phyloP scores from a whole-genome alignment of 2,888 invertebrate species.

The Drosophila ustulata region DNA sequence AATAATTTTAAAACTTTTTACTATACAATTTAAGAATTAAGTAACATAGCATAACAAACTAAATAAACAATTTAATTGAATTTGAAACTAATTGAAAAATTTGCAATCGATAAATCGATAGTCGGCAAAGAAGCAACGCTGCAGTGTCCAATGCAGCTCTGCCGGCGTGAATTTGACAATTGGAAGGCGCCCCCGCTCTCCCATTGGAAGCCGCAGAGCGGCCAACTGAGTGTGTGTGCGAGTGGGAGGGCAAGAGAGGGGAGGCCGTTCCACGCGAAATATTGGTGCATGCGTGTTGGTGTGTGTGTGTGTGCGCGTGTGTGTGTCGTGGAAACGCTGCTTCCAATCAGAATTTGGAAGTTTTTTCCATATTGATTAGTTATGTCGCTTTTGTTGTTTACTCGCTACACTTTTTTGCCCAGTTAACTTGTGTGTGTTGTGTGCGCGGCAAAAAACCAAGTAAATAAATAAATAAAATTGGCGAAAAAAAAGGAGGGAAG shows the following conservation, averaged over 20 bases:
- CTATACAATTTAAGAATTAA: too few species aligned
- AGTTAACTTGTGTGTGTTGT: slow-evolving; percentile 72
- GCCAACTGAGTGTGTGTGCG: neutral
- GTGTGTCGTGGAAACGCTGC: slow-evolving; percentile 54
- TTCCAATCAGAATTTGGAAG: slow-evolving; percentile 77
- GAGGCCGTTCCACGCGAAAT: slow-evolving; percentile 59
- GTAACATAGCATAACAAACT: neutral
- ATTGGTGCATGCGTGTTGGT: slow-evolving; percentile 64
- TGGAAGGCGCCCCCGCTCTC: slow-evolving; percentile 40
- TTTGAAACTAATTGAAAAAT: neutral
- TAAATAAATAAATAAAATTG: slow-evolving; percentile 9
- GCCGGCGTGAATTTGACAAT: slow-evolving; percentile 62
- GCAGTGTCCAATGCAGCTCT: slow-evolving; percentile 35
- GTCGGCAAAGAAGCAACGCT: slow-evolving; percentile 21
- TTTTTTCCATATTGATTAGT: slow-evolving; percentile 85
- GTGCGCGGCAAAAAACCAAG: slow-evolving; percentile 49
- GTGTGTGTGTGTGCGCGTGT: slow-evolving; percentile 35
- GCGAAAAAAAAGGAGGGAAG: slow-evolving; percentile 23
- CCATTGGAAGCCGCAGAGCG: slow-evolving; percentile 39
- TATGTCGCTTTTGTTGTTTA: slow-evolving; percentile 85
- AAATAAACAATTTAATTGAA: neutral
- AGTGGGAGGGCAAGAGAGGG: slow-evolving; percentile 23
- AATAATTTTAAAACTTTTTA: too few species aligned
- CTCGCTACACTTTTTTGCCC: slow-evolving; percentile 81
- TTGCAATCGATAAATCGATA: slow-evolving; percentile 25